Base-by-base conservation (phyloP, 2,888 invertebrate genomes). In the Andrena praecox region DNA sequence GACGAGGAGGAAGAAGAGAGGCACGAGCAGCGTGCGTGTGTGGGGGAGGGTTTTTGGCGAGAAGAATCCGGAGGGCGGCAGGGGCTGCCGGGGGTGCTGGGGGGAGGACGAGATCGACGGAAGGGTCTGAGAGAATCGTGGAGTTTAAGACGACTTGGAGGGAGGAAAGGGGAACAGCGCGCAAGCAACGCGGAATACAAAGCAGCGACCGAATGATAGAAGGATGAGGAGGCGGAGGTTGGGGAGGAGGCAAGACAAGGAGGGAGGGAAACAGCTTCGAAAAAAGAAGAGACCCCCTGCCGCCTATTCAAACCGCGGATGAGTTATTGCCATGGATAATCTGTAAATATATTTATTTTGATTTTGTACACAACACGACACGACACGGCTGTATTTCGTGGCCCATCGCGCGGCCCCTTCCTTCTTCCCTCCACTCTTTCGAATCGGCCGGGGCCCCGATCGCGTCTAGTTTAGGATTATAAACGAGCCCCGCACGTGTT, bases 271-370 rank as follows among this genome's bases (percentile, higher is more conserved):
- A 82, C 86, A 83, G 68, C 82, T 83, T 80, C 83, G 80, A 80
- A 85, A 85, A 69, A 89, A 88, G 80, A 88, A 89, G 86, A 89
- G 93, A 92, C 92, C 93, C 92, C 93, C 93, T 89, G 91, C 92
- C 90, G 93, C 88, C 91, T 92, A 93, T 93, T 93, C 92, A 93
- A 93, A 93, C 92, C 91, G 88, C 90, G 88, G 87, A 81, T 93
- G 93, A 93, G 86, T 93, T 93, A 93, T 93, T 88, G 91, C 91
- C 90, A 67, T 91, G 92, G 92, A 93, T 93, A 93, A 93, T 93
- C 92, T 93, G 91, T 93, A 92, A 93, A 93, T 93, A 92, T 93
- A 92, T 93, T 93, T 93, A 93, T 93, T 93, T 93, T 92, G 92
- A 93, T 93, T 93, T 91, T 91, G 90, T 92, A 91, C 92, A 90